Evolutionary conservation across 2,113 vertebrate genomes (phyloP).

Genomic region (Callospermophilus lateralis): DNA sequence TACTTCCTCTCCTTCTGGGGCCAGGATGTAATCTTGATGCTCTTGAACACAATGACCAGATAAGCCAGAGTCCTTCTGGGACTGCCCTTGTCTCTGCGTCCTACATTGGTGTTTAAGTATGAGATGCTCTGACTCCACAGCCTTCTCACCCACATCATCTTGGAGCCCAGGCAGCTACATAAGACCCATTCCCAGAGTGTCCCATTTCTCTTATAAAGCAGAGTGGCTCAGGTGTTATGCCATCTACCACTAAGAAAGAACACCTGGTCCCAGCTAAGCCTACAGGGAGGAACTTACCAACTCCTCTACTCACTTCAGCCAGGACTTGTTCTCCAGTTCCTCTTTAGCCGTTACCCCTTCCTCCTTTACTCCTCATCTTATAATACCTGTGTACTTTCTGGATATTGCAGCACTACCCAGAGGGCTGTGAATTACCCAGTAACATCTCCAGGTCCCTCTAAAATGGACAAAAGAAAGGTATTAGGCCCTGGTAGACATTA

Average conservation of each 20-base stretch:
- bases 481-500: not conserved
- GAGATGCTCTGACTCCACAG: not conserved
- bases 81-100: not conserved
- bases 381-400: slow-evolving; percentile 19
- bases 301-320: not conserved
- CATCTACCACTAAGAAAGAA: not conserved
- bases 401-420: not conserved
- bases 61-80: not conserved
- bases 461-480: not conserved
- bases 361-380: not conserved
- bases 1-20: not conserved
- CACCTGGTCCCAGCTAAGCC: not conserved
- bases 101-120: not conserved
- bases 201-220: not conserved
- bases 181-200: not conserved
- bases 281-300: not conserved
- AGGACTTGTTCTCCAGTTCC: not conserved
- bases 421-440: not conserved
- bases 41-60: not conserved
- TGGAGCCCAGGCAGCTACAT: not conserved
- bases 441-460: not conserved
- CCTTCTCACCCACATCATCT: not conserved
- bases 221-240: not conserved
- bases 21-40: not conserved
- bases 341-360: not conserved